These are phyloP conservation scores for Anolis carolinensis DNA, from an alignment of 2,113 vertebrate species.

Conservation along the genomic window DNA sequence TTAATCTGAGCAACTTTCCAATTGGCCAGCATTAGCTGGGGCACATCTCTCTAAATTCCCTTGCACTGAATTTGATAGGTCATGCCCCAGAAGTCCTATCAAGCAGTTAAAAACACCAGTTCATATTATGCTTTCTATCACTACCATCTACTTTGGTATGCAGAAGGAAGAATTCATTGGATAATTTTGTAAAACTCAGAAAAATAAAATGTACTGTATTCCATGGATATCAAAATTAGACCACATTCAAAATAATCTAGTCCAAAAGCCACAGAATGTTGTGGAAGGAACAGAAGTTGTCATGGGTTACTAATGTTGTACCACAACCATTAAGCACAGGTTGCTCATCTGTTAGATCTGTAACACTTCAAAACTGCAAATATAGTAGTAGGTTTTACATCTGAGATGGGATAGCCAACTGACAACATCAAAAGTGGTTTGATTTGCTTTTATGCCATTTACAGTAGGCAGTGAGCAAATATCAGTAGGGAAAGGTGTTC, in stretches of 20 bases:
- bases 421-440: not conserved
- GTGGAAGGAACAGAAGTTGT: not conserved
- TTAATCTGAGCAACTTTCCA: not conserved
- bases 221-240: not conserved
- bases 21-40: not conserved
- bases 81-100: not conserved
- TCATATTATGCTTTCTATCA: not conserved
- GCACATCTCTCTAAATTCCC: not conserved
- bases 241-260: not conserved
- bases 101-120: not conserved
- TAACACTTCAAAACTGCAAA: not conserved
- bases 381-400: not conserved
- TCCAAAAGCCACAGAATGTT: not conserved
- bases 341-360: not conserved
- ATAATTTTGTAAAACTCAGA: no score
- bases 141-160: no score
- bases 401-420: not conserved
- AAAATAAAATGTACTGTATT: no score
- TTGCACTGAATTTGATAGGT: not conserved
- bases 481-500: not conserved
- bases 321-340: not conserved
- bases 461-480: not conserved
- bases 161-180: no score
- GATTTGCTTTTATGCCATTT: not conserved
- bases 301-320: not conserved